A percentile compares a stretch with the other conserved stretches of the same genome.
These are phyloP conservation scores for Ameiurus melas DNA, from an alignment of 2,113 vertebrate genomes.

Conservation along the genomic window DNA sequence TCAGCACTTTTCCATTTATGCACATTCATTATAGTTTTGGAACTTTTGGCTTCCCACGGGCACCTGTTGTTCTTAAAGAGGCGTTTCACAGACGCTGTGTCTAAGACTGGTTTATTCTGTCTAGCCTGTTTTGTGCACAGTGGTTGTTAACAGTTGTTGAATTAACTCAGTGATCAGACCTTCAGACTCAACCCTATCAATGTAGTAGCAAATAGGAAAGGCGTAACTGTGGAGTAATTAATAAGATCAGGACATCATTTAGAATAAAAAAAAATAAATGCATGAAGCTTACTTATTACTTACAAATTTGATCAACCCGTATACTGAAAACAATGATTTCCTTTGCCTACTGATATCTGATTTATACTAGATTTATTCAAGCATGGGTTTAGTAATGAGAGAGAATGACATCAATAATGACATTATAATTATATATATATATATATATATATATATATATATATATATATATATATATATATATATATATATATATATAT, in stretches of 20 bases:
- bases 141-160: not conserved
- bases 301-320: not conserved
- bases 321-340: not conserved
- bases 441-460: too few species aligned
- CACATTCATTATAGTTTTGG: not conserved
- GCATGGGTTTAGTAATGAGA: not conserved
- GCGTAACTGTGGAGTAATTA: not conserved
- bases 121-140: slow-evolving; percentile 14
- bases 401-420: not conserved
- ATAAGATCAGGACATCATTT: not conserved
- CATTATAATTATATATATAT: too few species aligned
- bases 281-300: not conserved
- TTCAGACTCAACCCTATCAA: not conserved
- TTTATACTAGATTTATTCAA: not conserved
- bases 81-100: not conserved
- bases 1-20: not conserved
- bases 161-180: not conserved
- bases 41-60: slow-evolving; percentile 8
- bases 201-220: not conserved
- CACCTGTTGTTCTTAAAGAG: not conserved
- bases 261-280: not conserved
- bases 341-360: not conserved
- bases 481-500: too few species aligned
- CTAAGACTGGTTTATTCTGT: slow-evolving; percentile 22
- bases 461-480: too few species aligned